Evolutionary conservation across 2,888 invertebrate genomes (phyloP).

Genomic region (Erannis defoliaria): DNA sequence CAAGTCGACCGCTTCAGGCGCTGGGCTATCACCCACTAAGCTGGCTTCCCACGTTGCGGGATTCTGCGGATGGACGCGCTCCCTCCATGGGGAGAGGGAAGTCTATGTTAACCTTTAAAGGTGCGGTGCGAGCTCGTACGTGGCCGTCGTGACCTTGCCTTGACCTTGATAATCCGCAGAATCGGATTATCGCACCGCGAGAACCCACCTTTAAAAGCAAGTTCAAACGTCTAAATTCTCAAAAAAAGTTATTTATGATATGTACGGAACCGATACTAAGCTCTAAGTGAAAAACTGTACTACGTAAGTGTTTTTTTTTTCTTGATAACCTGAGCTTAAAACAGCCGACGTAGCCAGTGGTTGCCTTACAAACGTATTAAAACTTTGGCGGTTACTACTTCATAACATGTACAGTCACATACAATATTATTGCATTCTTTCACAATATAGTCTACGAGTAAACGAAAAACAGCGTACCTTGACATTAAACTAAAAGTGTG

Average conservation of each 20-base stretch:
- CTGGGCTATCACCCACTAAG: neutral
- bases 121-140: no score
- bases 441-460: slow-evolving; percentile 14
- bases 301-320: slow-evolving; percentile 4
- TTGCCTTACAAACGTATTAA: slow-evolving; percentile 20
- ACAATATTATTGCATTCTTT: slow-evolving; percentile 27
- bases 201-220: slow-evolving; percentile 8
- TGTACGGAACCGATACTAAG: slow-evolving; percentile 28
- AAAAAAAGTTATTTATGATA: slow-evolving; percentile 30
- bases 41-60: no score
- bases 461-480: slow-evolving; percentile 29
- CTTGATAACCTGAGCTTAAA: slow-evolving; percentile 5
- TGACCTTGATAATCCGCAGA: no score
- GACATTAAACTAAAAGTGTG: slow-evolving; percentile 49
- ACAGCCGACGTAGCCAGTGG: neutral
- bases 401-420: slow-evolving; percentile 24
- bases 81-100: no score
- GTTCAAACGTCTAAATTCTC: slow-evolving; percentile 16
- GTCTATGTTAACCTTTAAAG: no score
- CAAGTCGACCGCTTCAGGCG: slow-evolving; percentile 3
- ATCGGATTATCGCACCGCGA: no score
- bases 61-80: no score
- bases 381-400: slow-evolving; percentile 34
- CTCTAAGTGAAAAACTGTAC: slow-evolving; percentile 25
- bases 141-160: no score